Evolutionary conservation across 1,140 invertebrate species (phyloP), one percentile per base, ranked within the genome.

Genomic region (Bombus pyrosoma): DNA sequence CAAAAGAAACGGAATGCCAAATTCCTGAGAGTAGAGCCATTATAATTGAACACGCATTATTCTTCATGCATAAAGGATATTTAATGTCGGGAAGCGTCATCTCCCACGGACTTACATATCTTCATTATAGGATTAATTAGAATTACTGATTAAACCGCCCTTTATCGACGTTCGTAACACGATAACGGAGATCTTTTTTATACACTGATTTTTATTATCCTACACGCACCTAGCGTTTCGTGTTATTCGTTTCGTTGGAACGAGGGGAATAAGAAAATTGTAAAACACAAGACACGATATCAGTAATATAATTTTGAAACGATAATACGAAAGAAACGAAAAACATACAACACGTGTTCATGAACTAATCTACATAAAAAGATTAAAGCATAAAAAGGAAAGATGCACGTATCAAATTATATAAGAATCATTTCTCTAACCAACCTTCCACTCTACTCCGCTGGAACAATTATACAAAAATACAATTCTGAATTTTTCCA

Each of bases 1-100:
- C 75, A 37, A 86, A 91, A 91, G 90, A 91, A 91, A 91, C 89
- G 89, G 90, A 91, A 91, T 91, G 81, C 64, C 72, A 91, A 91
- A 91, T 91, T 87, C 72, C 89, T 90, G 84, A 91, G 89, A 91
- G 89, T 83, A 75, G 22, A 41, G 64, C 85, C 57, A 87, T 87
- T 85, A 86, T 82, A 87, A 89, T 86, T 80, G 83, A 88, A 90
- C 73, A 68, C 68, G 62, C 82, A 68, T 90, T 74, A 87, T 90
- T 83, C 73, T 64, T 88, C 71, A 90, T 90, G 88, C 86, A 90
- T 90, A 87, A 86, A 90, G 69, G 79, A 90, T 90, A 81, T 76
- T 87, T 90, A 86, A 87, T 82, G 41, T 18, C 39, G 13, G 34
- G 82, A 72, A 32, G 10, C 53, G n/a, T 18, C 53, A 43, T 57